These are phyloP conservation scores for Dendrocincla tyrannina DNA, from an alignment of 2,797 vertebrate genomes.

Conservation along the genomic window DNA sequence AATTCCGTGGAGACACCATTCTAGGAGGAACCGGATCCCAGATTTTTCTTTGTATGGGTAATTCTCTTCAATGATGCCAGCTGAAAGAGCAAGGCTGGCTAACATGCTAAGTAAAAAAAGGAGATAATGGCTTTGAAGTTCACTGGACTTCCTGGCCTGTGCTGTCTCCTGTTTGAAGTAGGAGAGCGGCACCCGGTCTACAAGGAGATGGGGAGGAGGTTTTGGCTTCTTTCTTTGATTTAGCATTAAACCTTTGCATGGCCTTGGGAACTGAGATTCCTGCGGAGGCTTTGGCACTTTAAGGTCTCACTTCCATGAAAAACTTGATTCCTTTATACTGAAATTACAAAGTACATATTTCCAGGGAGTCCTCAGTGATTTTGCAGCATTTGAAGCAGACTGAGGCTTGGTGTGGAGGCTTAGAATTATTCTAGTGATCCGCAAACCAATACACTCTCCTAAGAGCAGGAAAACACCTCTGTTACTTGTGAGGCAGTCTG, in stretches of 20 bases:
- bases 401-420: not conserved
- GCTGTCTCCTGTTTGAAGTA: not conserved
- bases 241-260: not conserved
- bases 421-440: not conserved
- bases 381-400: not conserved
- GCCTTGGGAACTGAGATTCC: not conserved
- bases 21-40: not conserved
- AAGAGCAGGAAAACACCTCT: not conserved
- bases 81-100: not conserved
- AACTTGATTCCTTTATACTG: not conserved
- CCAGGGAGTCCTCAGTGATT: not conserved
- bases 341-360: not conserved
- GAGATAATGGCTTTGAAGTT: not conserved
- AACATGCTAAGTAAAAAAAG: not conserved
- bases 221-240: not conserved
- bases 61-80: not conserved
- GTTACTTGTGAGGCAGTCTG: not conserved
- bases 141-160: not conserved
- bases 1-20: not conserved
- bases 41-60: not conserved
- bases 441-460: not conserved
- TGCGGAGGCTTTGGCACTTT: not conserved
- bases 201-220: not conserved
- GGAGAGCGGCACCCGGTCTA: not conserved
- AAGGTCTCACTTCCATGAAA: not conserved